Conservation (phyloP, 1,140 invertebrate genomes). For the Drosophila hydei region DNA sequence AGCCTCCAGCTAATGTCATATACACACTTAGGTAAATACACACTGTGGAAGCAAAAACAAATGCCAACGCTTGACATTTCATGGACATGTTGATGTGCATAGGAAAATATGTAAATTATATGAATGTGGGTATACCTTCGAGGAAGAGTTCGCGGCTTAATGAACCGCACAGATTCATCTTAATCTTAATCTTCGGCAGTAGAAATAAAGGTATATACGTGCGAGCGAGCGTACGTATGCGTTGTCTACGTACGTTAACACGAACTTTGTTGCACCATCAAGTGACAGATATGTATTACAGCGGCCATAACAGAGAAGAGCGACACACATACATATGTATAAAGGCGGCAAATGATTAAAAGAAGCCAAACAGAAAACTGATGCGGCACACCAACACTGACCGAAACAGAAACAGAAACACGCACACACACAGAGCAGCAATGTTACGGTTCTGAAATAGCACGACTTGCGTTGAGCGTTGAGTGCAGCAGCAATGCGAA, state of each 20-base stretch:
- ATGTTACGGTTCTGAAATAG: constrained; percentile 26
- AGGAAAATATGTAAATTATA: constrained; percentile 9
- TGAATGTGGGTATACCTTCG: constrained; percentile 5
- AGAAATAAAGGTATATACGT: neutral
- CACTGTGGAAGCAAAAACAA: neutral
- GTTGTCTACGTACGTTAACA: constrained; percentile 9
- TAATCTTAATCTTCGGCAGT: constrained; percentile 1
- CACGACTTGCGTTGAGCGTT: constrained; percentile 5
- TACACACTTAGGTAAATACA: neutral
- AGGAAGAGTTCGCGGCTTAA: constrained; percentile 12
- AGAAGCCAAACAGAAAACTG: constrained; percentile 25
- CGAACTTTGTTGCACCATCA: constrained; percentile 18
- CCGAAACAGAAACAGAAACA: too few species aligned
- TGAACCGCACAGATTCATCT: constrained; percentile 9
- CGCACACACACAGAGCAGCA: constrained; percentile 3
- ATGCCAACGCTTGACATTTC: neutral
- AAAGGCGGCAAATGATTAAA: constrained; percentile 23
- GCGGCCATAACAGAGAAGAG: constrained; percentile 6
- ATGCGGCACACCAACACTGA: constrained; percentile 10
- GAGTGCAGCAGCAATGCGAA: constrained; percentile 25
- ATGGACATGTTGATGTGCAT: constrained; percentile 1
- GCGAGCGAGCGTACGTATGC: neutral
- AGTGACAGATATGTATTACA: constrained; percentile 10
- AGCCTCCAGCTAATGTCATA: neutral
- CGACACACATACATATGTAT: neutral